Evolutionary conservation across 2,888 invertebrate species (phyloP).

Genomic region (Dasypogon diadema): DNA sequence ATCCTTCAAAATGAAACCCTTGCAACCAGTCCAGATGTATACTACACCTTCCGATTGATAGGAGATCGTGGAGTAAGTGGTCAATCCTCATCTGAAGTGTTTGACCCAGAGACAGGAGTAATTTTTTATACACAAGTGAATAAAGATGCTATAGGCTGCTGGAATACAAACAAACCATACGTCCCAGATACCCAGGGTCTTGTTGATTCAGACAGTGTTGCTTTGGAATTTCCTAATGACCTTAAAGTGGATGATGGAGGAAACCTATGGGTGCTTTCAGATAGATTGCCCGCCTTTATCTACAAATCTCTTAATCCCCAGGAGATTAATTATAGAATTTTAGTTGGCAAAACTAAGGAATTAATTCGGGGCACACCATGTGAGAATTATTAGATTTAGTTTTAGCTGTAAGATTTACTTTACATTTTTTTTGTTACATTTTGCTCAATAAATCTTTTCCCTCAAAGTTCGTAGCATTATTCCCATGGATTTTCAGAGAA

Average conservation of each 20-base stretch:
- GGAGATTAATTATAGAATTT: constrained; percentile 75
- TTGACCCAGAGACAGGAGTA: constrained; percentile 77
- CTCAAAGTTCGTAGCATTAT: too few species aligned
- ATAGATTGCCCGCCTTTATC: constrained; percentile 81
- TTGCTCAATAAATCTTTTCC: too few species aligned
- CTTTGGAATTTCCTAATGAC: constrained; percentile 83
- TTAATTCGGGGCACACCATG: constrained; percentile 67
- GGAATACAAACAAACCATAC: constrained; percentile 79
- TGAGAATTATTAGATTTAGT: constrained; percentile 55
- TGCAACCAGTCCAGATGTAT: constrained; percentile 76
- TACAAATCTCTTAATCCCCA: constrained; percentile 75
- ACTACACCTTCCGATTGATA: constrained; percentile 78
- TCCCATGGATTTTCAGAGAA: too few species aligned
- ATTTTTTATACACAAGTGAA: constrained; percentile 84
- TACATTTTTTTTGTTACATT: too few species aligned
- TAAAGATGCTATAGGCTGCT: constrained; percentile 83
- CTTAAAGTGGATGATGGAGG: constrained; percentile 76
- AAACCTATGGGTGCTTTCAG: constrained; percentile 81
- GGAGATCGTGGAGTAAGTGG: constrained; percentile 79
- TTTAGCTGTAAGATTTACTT: too few species aligned
- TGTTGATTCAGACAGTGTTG: constrained; percentile 76
- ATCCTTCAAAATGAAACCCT: constrained; percentile 79
- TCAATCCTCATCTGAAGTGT: constrained; percentile 81
- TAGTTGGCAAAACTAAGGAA: constrained; percentile 65
- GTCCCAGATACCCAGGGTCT: constrained; percentile 76